phyloP scores from a whole-genome alignment of 1,140 invertebrate species.

The Berghia stephanieae region DNA sequence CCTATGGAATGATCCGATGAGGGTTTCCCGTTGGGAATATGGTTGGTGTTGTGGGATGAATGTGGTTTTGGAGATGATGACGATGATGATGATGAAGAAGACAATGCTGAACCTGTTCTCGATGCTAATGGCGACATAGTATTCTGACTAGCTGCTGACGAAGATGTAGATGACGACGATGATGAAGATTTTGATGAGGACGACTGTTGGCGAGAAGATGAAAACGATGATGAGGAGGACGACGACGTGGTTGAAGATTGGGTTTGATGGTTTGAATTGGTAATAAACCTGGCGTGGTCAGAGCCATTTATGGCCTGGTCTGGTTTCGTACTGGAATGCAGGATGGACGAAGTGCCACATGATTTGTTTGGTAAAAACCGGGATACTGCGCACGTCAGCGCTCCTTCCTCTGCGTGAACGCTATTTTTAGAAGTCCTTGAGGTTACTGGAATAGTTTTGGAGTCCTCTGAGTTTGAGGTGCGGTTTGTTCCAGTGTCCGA shows the following conservation, averaged over 20 bases:
- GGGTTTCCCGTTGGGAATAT: slow-evolving; percentile 11
- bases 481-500: slow-evolving; percentile 19
- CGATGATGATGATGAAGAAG: background rate
- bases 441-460: background rate
- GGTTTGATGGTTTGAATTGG: too few species aligned
- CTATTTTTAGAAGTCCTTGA: slow-evolving; percentile 13
- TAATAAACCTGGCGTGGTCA: too few species aligned
- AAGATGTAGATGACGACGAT: background rate
- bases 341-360: too few species aligned
- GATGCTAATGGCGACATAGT: too few species aligned
- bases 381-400: background rate
- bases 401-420: slow-evolving; percentile 19
- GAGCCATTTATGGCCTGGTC: too few species aligned
- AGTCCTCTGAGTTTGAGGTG: background rate
- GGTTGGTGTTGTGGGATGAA: slow-evolving; percentile 9
- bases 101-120: too few species aligned
- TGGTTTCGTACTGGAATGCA: too few species aligned
- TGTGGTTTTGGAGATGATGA: slow-evolving; percentile 8
- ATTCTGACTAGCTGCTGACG: slow-evolving; percentile 21
- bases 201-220: too few species aligned
- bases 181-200: background rate
- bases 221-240: background rate
- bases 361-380: slow-evolving; percentile 20
- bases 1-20: too few species aligned
- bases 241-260: background rate